Base-by-base conservation (phyloP, 2,113 vertebrate genomes). In the Chamaetylas fuelleborni region DNA sequence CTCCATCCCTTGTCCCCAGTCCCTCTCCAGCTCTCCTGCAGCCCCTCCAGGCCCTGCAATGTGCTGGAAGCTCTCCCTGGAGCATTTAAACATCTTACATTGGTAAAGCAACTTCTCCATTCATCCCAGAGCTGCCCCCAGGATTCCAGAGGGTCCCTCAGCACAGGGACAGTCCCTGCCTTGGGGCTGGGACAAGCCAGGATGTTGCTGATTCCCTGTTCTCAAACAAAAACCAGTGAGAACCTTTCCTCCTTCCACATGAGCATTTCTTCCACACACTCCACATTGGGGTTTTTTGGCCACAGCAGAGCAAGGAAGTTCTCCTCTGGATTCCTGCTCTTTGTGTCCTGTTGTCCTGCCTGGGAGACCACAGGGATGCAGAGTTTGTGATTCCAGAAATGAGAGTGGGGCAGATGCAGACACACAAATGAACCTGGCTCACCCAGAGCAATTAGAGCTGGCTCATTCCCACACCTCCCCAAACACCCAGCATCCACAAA, bases 221-320 rank as follows among this genome's bases (percentile, higher is more conserved):
- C 51, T 53, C 17, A 31, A 70, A 56, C 38, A 22, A 65, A 90
- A 43, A 14, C 0, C n/a, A 33, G 13, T 8, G 19, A 54, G 43
- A 67, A 67, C 36, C 16, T 12, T 51, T 38, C 34, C 16, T 31
- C 19, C 50, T 51, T 53, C 51, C 26, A 53, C 16, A 28, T 0
- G 3, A 62, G 2, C 34, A 16, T 57, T 62, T 56, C n/a, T 38
- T 28, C n/a, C 92, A 17, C 29, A 36, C 18, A 17, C 14, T 10
- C 28, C 5, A 1, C 9, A 40, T 6, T 0, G 5, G 66, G 22
- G 1, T 79, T 82, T 48, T 76, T 23, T 34, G 10, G 23, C 0
- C 5, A n/a, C 12, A 56, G 3, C 1, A 7, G 28, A 53, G 31
- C 45, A 38, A 77, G 26, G 11, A 66, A 24, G 6, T 29, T 7